phyloP scores from a whole-genome alignment of 1,140 invertebrate species.

The Probaryconus sp. region DNA sequence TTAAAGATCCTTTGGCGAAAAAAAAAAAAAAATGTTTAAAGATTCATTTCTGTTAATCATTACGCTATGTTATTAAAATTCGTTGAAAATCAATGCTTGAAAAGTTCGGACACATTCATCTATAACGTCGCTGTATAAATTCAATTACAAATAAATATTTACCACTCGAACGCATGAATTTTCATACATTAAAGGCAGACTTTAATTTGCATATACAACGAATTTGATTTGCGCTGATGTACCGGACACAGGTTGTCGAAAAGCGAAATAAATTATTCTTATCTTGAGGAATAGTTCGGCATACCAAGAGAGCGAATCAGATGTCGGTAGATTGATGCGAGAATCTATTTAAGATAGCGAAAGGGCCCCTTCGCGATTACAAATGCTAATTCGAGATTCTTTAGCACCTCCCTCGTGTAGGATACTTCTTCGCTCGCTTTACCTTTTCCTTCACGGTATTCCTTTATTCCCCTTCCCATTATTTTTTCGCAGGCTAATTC shows the following conservation, averaged over 20 bases:
- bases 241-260: background rate
- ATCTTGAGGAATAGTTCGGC: conserved; percentile 16
- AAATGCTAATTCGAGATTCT: conserved; percentile 72
- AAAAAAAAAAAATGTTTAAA: no score
- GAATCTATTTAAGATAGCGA: conserved; percentile 64
- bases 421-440: conserved; percentile 19
- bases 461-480: conserved; percentile 4
- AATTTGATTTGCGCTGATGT: background rate
- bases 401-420: conserved; percentile 57
- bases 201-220: background rate
- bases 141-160: no score
- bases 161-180: no score
- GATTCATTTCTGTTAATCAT: no score
- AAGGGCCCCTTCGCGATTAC: conserved; percentile 59
- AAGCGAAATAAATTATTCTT: conserved; percentile 32
- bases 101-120: no score
- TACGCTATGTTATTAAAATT: no score
- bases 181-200: background rate
- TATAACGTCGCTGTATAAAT: no score
- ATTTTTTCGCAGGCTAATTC: conserved; percentile 41
- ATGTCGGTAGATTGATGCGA: conserved; percentile 43
- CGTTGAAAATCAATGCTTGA: no score
- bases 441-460: background rate
- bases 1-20: no score
- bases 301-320: background rate